These are phyloP conservation scores for Megamerina dolium DNA, from an alignment of 2,888 invertebrate genomes.

Conservation along the genomic window DNA sequence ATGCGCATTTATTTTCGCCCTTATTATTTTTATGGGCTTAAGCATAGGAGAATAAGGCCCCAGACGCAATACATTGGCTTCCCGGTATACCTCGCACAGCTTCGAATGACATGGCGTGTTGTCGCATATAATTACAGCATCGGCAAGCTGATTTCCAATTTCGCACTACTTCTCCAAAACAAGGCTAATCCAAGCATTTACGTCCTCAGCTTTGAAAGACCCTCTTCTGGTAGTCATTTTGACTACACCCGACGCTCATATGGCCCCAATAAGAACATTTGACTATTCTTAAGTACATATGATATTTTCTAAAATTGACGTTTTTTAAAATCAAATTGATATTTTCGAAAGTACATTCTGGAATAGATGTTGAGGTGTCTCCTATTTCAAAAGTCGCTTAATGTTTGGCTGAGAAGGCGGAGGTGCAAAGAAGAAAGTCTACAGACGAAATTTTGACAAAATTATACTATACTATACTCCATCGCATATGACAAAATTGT, in stretches of 20 bases:
- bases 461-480: too few species aligned
- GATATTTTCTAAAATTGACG: too few species aligned
- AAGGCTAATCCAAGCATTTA: neutral
- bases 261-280: conserved; percentile 1
- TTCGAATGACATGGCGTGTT: neutral
- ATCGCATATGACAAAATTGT: too few species aligned
- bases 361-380: too few species aligned
- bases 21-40: neutral
- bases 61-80: neutral
- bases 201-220: conserved; percentile 1
- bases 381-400: too few species aligned
- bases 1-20: conserved; percentile 1
- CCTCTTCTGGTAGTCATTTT: conserved; percentile 1
- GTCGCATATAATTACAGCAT: conserved; percentile 1
- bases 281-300: too few species aligned
- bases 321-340: too few species aligned
- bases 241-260: neutral
- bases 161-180: neutral
- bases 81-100: neutral
- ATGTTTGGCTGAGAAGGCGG: too few species aligned
- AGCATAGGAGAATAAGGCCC: conserved; percentile 1
- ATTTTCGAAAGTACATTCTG: too few species aligned
- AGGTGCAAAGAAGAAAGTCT: too few species aligned
- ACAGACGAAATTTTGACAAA: too few species aligned
- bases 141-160: neutral